phyloP scores from a whole-genome alignment of 2,888 invertebrate species.

The Tanypteryx hageni region DNA sequence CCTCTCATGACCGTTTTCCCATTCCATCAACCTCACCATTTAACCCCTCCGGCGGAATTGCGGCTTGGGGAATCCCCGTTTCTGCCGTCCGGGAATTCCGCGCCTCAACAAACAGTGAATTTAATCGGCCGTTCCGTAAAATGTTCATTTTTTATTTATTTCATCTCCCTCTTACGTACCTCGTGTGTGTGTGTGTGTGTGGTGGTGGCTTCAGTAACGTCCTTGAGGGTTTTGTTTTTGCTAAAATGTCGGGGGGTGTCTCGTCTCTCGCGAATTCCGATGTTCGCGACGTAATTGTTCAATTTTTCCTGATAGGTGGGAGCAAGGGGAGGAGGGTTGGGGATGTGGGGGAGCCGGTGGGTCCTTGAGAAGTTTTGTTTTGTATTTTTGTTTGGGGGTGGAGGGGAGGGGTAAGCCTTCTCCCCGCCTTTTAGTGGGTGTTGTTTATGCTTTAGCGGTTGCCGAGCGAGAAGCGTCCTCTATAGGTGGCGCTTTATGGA shows the following conservation, averaged over 20 bases:
- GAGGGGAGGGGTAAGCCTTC: too few species aligned
- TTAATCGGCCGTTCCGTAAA: conserved; percentile 41
- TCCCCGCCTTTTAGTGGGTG: neutral
- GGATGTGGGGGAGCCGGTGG: too few species aligned
- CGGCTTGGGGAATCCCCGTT: conserved; percentile 55
- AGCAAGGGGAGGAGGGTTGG: too few species aligned
- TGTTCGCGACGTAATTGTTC: neutral
- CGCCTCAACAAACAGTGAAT: conserved; percentile 49
- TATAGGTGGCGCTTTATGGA: neutral
- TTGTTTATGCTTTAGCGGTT: neutral
- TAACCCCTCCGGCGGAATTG: conserved; percentile 2
- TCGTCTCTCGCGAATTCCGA: neutral
- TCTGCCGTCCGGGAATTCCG: conserved; percentile 53
- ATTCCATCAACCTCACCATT: neutral
- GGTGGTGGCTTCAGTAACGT: neutral
- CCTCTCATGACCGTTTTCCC: neutral
- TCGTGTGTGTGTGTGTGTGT: neutral
- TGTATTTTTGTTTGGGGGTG: too few species aligned
- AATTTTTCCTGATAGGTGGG: neutral
- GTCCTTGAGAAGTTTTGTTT: too few species aligned
- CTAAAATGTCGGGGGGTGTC: neutral
- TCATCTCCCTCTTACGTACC: neutral
- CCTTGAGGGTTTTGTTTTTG: neutral
- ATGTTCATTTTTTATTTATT: neutral
- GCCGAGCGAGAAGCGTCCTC: too few species aligned